Evolutionary conservation across 2,888 invertebrate species (phyloP).

Genomic region (Parnassius mnemosyne): DNA sequence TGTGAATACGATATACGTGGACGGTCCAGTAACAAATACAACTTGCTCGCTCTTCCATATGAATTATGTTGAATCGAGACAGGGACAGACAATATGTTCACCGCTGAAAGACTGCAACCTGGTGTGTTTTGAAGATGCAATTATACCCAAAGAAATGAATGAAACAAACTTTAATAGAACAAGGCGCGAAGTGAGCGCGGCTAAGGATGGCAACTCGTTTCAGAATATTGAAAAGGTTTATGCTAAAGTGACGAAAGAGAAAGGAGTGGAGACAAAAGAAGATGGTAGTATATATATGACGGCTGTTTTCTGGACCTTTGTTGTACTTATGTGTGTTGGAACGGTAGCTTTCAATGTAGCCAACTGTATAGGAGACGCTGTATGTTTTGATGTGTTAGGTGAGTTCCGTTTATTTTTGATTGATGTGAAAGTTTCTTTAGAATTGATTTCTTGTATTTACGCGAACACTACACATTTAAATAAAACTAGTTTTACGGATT

Average conservation of each 20-base stretch:
- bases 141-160: conserved; percentile 6
- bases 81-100: conserved; percentile 50
- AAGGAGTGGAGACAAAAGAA: conserved; percentile 31
- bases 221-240: conserved; percentile 31
- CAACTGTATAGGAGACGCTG: conserved; percentile 93
- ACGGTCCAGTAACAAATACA: conserved; percentile 45
- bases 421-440: too few species aligned
- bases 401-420: conserved; percentile 38
- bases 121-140: conserved; percentile 56
- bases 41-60: conserved; percentile 61
- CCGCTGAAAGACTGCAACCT: conserved; percentile 57
- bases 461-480: too few species aligned
- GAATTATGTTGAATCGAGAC: conserved; percentile 47
- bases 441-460: too few species aligned
- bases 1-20: conserved; percentile 56
- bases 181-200: conserved; percentile 33
- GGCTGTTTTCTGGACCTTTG: conserved; percentile 86
- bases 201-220: conserved; percentile 25
- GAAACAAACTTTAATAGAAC: conserved; percentile 31
- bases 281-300: conserved; percentile 78
- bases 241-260: conserved; percentile 12
- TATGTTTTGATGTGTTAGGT: conserved; percentile 94
- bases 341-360: conserved; percentile 91
- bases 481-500: too few species aligned
- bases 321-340: conserved; percentile 85